Conservation (phyloP, 2,797 vertebrate genomes). For the Schizopygopsis pylzovi region DNA sequence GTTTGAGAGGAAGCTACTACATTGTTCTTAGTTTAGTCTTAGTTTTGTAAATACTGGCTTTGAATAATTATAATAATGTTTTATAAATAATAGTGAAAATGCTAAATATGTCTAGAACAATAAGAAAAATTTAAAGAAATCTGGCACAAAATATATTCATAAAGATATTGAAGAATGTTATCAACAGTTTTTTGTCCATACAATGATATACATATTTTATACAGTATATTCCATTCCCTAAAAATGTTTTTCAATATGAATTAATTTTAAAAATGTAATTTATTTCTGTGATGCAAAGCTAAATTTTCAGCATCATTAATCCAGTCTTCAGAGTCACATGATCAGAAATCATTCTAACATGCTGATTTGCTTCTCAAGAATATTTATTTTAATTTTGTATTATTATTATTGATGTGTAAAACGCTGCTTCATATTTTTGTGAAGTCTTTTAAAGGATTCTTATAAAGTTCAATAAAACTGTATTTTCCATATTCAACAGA, state of each 20-base stretch:
- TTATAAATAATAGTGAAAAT: no score
- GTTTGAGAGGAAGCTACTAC: no score
- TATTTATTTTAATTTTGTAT: background rate
- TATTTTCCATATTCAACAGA: background rate
- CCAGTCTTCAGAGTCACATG: background rate
- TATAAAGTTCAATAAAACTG: background rate
- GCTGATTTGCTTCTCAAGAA: background rate
- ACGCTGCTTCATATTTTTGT: background rate
- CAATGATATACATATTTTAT: no score
- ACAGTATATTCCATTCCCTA: no score
- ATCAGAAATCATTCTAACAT: background rate
- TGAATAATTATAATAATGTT: no score
- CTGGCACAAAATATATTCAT: no score
- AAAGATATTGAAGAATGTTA: no score
- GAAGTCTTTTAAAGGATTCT: background rate
- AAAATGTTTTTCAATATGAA: background rate
- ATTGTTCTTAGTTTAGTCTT: no score
- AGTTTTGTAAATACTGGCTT: no score
- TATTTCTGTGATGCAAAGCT: background rate
- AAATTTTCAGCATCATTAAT: background rate
- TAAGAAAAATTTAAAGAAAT: no score
- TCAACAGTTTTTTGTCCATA: no score
- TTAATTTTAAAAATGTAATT: background rate
- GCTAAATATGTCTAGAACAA: no score
- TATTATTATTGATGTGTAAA: background rate